Evolutionary conservation across 1,140 invertebrate species (phyloP).

Genomic region (Leptestheria dahalacensis): DNA sequence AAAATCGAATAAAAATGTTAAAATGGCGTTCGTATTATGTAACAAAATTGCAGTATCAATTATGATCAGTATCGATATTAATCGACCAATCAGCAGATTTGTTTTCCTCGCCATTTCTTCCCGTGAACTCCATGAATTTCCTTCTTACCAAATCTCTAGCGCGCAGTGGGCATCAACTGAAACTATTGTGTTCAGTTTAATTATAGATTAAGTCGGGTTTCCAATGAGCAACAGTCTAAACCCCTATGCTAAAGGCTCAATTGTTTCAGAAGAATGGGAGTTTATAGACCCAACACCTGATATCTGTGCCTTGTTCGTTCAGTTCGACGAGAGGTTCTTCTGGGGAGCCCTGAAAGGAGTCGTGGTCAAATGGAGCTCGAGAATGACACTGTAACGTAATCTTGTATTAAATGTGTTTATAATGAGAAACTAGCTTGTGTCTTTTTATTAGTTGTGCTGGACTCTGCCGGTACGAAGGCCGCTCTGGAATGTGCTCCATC

Average conservation of each 20-base stretch:
- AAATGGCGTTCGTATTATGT: background rate
- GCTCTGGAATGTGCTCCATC: constrained; percentile 61
- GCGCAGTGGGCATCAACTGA: too few relatives aligned
- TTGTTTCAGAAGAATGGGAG: constrained; percentile 42
- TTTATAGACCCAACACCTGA: constrained; percentile 85
- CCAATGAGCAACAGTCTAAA: background rate
- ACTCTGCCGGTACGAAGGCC: constrained; percentile 58
- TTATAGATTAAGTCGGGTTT: too few relatives aligned
- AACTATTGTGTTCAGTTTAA: too few relatives aligned
- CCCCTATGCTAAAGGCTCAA: background rate
- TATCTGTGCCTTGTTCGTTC: constrained; percentile 63
- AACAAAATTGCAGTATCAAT: too few relatives aligned
- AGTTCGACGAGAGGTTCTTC: constrained; percentile 80
- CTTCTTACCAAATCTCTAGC: too few relatives aligned
- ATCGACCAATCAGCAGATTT: too few relatives aligned
- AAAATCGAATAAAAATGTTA: background rate
- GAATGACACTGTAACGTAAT: constrained; percentile 69
- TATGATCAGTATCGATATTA: too few relatives aligned
- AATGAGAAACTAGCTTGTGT: constrained; percentile 12
- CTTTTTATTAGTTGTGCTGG: constrained; percentile 59
- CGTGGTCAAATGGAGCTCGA: constrained; percentile 81
- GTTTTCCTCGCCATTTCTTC: too few relatives aligned
- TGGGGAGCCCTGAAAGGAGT: constrained; percentile 54
- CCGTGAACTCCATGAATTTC: too few relatives aligned
- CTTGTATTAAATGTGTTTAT: background rate